A percentile compares a stretch with the other conserved stretches of the same genome.
phyloP scores from a whole-genome alignment of 2,797 vertebrate genomes.

The Psittacula derbiana region DNA sequence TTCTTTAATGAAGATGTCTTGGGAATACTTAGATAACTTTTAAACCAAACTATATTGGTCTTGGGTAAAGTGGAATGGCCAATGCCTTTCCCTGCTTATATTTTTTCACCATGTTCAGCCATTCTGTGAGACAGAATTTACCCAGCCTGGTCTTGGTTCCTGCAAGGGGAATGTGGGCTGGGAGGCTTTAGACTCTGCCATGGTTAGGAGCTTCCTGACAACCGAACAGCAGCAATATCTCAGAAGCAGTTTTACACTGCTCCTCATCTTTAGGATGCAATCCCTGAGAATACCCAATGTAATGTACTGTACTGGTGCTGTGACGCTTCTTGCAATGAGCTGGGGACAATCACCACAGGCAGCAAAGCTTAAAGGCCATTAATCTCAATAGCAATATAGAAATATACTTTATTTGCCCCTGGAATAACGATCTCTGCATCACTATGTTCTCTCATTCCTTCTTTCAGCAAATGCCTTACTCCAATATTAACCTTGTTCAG shows the following conservation, averaged over 20 bases:
- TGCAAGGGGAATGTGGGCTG: neutral
- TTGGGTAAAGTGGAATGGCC: neutral
- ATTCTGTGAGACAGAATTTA: neutral
- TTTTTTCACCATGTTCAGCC: neutral
- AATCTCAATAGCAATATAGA: neutral
- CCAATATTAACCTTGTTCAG: neutral
- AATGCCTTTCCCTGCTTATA: neutral
- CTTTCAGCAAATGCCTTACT: neutral
- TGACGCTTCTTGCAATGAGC: neutral
- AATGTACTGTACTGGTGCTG: neutral
- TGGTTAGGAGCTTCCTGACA: neutral
- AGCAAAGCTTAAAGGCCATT: neutral
- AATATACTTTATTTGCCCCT: neutral
- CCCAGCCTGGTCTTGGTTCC: neutral
- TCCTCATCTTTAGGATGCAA: neutral
- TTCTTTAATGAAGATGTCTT: neutral
- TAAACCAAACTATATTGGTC: neutral
- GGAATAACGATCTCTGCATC: neutral
- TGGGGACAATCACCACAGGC: neutral
- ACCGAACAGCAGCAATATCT: neutral
- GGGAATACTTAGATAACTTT: neutral
- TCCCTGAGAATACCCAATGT: neutral
- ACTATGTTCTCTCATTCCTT: neutral
- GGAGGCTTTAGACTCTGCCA: neutral
- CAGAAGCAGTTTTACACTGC: neutral